Evolutionary conservation across 1,140 invertebrate species (phyloP).

Genomic region (Probaryconus sp.): DNA sequence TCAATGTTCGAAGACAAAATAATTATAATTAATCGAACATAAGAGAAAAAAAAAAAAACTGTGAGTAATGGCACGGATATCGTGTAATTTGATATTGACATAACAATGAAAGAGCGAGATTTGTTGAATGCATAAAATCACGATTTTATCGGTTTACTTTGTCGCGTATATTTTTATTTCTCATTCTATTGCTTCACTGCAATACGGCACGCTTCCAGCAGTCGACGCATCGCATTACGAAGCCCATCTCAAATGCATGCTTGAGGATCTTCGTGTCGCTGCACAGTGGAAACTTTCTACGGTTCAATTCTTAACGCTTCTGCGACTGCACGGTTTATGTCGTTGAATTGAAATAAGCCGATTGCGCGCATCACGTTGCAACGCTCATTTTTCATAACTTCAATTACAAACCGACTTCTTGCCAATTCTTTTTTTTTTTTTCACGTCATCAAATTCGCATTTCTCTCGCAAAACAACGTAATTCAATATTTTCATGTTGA

Average conservation of each 20-base stretch:
- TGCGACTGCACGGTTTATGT: conserved; percentile 55
- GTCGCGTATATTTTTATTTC: conserved; percentile 44
- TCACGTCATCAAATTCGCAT: too few species aligned
- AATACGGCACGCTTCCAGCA: conserved; percentile 52
- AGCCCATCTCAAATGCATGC: conserved; percentile 59
- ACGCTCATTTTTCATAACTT: conserved; percentile 18
- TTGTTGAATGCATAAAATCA: conserved; percentile 39
- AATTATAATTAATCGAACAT: too few species aligned
- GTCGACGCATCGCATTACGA: conserved; percentile 58
- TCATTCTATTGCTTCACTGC: conserved; percentile 47
- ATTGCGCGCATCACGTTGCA: conserved; percentile 52
- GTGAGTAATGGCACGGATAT: too few species aligned
- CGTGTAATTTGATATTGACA: conserved; percentile 25
- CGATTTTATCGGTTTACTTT: conserved; percentile 50
- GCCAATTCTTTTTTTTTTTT: conserved; percentile 11
- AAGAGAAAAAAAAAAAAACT: too few species aligned
- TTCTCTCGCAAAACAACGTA: too few species aligned
- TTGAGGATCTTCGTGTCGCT: conserved; percentile 58
- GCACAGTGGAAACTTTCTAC: conserved; percentile 60
- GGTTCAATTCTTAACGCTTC: conserved; percentile 56
- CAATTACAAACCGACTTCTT: conserved; percentile 1
- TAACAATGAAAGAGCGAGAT: conserved; percentile 20
- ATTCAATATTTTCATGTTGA: too few species aligned
- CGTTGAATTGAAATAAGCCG: conserved; percentile 58
- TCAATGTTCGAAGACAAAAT: too few species aligned